Evolutionary conservation across 2,888 invertebrate species (phyloP).

Genomic region (Troides aeacus): DNA sequence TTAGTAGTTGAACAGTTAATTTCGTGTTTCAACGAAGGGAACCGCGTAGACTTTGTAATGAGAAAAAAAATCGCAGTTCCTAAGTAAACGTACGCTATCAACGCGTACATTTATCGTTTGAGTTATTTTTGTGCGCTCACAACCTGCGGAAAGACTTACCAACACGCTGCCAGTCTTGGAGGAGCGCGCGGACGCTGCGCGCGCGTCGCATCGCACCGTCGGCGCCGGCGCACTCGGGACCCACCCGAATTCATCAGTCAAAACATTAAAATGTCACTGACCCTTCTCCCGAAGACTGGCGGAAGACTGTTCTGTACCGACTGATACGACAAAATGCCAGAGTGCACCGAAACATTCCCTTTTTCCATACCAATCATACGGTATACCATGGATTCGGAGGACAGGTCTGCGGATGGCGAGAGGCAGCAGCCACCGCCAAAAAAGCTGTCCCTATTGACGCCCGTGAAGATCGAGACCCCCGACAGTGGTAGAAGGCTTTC

Average conservation of each 20-base stretch:
- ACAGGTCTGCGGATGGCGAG: constrained; percentile 46
- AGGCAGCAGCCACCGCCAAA: constrained; percentile 63
- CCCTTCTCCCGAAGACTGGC: constrained; percentile 41
- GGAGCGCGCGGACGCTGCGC: constrained; percentile 47
- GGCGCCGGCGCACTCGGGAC: constrained; percentile 33
- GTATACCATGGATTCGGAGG: constrained; percentile 75
- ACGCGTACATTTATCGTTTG: constrained; percentile 24
- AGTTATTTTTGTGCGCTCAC: constrained; percentile 39
- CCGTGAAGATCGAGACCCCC: constrained; percentile 73
- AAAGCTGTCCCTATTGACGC: constrained; percentile 69
- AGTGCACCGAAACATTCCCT: constrained; percentile 70
- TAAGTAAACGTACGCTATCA: constrained; percentile 22
- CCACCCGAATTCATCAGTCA: constrained; percentile 32
- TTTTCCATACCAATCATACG: constrained; percentile 73
- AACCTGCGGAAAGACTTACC: constrained; percentile 34
- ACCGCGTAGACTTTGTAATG: constrained; percentile 9
- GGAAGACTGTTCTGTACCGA: constrained; percentile 43
- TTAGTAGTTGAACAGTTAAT: constrained; percentile 22
- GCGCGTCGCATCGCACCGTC: constrained; percentile 39
- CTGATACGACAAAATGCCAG: constrained; percentile 61
- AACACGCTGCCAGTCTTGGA: constrained; percentile 40
- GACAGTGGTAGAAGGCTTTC: constrained; percentile 65
- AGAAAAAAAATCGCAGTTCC: constrained; percentile 18
- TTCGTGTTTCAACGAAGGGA: constrained; percentile 18
- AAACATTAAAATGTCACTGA: constrained; percentile 53